Evolutionary conservation across 2,797 vertebrate species (phyloP).

Genomic region (Ctenopoma multispine): DNA sequence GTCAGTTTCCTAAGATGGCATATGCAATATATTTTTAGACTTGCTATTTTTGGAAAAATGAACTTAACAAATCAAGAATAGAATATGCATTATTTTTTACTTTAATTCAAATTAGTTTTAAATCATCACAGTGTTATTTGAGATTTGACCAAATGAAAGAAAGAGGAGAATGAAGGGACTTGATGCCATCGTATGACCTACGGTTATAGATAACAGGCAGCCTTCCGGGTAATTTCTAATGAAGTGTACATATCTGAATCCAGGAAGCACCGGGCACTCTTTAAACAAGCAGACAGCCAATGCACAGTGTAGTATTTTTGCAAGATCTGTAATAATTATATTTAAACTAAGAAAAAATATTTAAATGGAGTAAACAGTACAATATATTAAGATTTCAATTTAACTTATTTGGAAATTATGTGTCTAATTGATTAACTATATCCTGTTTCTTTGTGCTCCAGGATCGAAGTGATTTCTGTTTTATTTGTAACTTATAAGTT

Average conservation of each 20-base stretch:
- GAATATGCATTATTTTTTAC: slow-evolving; percentile 60
- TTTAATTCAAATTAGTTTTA: slow-evolving; percentile 63
- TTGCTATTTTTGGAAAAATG: slow-evolving; percentile 81
- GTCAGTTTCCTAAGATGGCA: slow-evolving; percentile 82
- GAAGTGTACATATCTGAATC: slow-evolving; percentile 76
- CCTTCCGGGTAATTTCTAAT: slow-evolving; percentile 43
- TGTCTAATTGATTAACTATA: slow-evolving; percentile 72
- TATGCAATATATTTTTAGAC: slow-evolving; percentile 87
- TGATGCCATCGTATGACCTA: slow-evolving; percentile 20
- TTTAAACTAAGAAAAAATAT: slow-evolving; percentile 79
- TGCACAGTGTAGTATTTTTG: slow-evolving; percentile 82
- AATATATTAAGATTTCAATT: slow-evolving; percentile 79
- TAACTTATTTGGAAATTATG: slow-evolving; percentile 82
- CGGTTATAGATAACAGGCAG: slow-evolving; percentile 19
- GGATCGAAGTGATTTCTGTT: slow-evolving; percentile 64
- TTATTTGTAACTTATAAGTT: slow-evolving; percentile 71
- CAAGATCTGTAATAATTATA: slow-evolving; percentile 79
- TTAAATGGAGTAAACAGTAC: slow-evolving; percentile 80
- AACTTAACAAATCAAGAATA: slow-evolving; percentile 57
- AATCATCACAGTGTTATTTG: slow-evolving; percentile 54
- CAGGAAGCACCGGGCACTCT: slow-evolving; percentile 77
- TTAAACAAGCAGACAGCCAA: slow-evolving; percentile 73
- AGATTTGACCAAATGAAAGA: slow-evolving; percentile 74
- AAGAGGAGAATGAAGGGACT: slow-evolving; percentile 42
- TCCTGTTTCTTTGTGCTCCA: slow-evolving; percentile 68